phyloP scores from a whole-genome alignment of 2,888 invertebrate species.

The Cyclophora punctaria region DNA sequence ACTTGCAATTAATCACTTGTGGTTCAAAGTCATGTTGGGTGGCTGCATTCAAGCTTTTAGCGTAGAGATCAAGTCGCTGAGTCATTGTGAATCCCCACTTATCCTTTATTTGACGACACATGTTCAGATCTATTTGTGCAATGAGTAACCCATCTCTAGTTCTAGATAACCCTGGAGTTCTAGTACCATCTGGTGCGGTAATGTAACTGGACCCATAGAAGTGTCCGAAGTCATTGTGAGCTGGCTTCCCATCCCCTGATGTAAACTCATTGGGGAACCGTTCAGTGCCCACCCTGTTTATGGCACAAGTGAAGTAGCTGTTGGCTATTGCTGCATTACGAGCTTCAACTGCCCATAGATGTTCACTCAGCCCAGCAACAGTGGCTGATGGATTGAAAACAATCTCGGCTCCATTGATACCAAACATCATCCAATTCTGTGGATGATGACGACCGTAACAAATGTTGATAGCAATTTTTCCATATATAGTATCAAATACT shows the following conservation, averaged over 20 bases:
- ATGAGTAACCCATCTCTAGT: conserved; percentile 89
- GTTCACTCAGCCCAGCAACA: conserved; percentile 86
- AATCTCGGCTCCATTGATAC: conserved; percentile 97
- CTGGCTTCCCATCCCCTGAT: conserved; percentile 79
- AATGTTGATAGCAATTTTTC: conserved; percentile 94
- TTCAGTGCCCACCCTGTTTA: conserved; percentile 96
- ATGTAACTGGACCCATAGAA: conserved; percentile 98
- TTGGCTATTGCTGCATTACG: conserved; percentile 98
- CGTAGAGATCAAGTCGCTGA: conserved; percentile 93
- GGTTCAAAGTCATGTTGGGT: conserved; percentile 44
- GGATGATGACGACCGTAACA: conserved; percentile 99
- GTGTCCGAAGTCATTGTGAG: conserved; percentile 93
- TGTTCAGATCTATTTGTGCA: conserved; percentile 92
- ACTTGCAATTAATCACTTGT: conserved; percentile 34
- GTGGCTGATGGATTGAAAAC: conserved; percentile 99
- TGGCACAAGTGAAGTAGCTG: conserved; percentile 93
- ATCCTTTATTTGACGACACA: conserved; percentile 96
- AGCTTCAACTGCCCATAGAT: conserved; percentile 96
- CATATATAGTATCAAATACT: conserved; percentile 91
- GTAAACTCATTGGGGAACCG: conserved; percentile 78
- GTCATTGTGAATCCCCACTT: conserved; percentile 98
- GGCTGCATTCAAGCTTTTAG: conserved; percentile 77
- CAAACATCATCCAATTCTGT: conserved; percentile 98
- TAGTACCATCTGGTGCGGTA: conserved; percentile 93
- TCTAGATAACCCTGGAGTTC: conserved; percentile 91